Percentiles rank a stretch among this genome's conserved stretches.
Conservation (phyloP, 2,888 invertebrate genomes). For the Ectemnius continuus region DNA sequence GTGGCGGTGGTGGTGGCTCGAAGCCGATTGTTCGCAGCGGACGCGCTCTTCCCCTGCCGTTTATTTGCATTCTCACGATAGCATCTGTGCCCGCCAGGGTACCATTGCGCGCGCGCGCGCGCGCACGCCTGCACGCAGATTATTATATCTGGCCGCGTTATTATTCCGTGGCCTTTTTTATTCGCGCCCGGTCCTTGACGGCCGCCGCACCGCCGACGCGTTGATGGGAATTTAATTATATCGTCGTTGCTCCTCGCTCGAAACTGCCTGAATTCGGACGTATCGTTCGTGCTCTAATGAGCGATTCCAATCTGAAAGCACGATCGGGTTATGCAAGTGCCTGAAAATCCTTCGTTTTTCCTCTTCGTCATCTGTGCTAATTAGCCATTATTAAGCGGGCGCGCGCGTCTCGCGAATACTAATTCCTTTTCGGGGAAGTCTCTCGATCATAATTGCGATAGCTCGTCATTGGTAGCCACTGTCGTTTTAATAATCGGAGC, state of each 20-base stretch:
- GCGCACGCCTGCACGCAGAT: conserved; percentile 3
- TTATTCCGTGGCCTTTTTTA: conserved; percentile 33
- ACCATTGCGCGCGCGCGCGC: neutral
- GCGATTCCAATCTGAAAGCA: conserved; percentile 38
- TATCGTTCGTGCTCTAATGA: conserved; percentile 40
- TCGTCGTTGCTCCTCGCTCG: conserved; percentile 23
- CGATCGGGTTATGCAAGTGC: conserved; percentile 21
- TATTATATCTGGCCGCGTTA: conserved; percentile 37
- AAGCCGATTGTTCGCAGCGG: neutral
- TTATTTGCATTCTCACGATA: conserved; percentile 26
- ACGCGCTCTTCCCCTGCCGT: conserved; percentile 5
- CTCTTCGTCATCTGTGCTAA: conserved; percentile 28
- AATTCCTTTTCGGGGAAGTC: conserved; percentile 23
- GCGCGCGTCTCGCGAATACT: conserved; percentile 18
- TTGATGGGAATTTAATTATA: conserved; percentile 48
- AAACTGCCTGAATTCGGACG: conserved; percentile 28
- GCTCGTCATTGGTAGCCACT: no score
- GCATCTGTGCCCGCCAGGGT: conserved; percentile 22
- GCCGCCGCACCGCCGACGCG: conserved; percentile 2
- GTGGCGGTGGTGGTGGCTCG: no score
- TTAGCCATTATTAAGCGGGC: conserved; percentile 23
- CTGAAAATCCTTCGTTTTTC: conserved; percentile 28
- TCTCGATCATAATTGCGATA: no score
- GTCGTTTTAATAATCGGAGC: no score
- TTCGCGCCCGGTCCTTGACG: conserved; percentile 15